Evolutionary conservation across 1,140 invertebrate species (phyloP).

Genomic region (Leptinotarsa undecemlineata): DNA sequence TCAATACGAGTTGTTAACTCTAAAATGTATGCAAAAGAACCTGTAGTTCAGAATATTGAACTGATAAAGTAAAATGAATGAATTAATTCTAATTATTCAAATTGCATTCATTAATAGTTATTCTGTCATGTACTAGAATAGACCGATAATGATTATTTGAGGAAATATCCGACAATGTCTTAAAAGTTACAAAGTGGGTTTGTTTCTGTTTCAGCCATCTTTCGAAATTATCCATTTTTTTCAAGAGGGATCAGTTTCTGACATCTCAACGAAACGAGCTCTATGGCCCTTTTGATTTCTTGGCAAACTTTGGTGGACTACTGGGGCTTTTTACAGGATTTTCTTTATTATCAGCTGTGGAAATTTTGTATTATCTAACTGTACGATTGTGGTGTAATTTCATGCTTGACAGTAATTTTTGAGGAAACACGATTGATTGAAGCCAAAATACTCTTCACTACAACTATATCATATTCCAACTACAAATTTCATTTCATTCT

Average conservation of each 20-base stretch:
- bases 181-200: neutral
- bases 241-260: constrained; percentile 67
- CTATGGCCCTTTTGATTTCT: constrained; percentile 65
- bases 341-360: constrained; percentile 65
- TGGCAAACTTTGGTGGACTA: constrained; percentile 67
- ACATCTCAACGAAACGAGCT: constrained; percentile 64
- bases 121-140: too few species aligned
- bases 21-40: too few species aligned
- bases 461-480: too few species aligned
- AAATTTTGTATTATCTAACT: constrained; percentile 67
- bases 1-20: too few species aligned
- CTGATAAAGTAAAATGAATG: too few species aligned
- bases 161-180: too few species aligned
- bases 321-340: constrained; percentile 69
- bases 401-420: constrained; percentile 37
- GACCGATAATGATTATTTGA: too few species aligned
- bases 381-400: constrained; percentile 56
- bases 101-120: too few species aligned
- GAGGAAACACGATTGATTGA: constrained; percentile 18
- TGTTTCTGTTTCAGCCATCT: neutral
- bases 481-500: too few species aligned
- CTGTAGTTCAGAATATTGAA: too few species aligned
- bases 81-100: too few species aligned
- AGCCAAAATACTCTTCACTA: too few species aligned
- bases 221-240: constrained; percentile 57